These are phyloP conservation scores for Echeneis naucrates DNA, from an alignment of 2,797 vertebrate genomes.

Conservation along the genomic window DNA sequence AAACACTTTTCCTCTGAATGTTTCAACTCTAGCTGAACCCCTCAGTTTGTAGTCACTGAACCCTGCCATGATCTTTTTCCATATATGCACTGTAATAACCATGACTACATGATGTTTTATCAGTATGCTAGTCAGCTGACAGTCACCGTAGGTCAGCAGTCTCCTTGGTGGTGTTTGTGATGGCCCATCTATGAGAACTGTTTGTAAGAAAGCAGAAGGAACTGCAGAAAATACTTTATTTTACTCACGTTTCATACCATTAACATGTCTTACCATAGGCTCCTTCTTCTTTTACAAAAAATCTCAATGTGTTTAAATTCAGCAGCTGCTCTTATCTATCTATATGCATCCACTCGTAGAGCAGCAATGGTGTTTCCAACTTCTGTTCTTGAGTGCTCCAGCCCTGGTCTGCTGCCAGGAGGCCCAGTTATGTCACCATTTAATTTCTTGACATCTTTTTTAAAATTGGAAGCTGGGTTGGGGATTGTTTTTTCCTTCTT, in stretches of 20 bases:
- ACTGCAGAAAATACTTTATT: neutral
- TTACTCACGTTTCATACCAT: neutral
- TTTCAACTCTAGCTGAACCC: slow-evolving; percentile 42
- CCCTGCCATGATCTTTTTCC: slow-evolving; percentile 27
- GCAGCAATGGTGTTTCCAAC: slow-evolving; percentile 52
- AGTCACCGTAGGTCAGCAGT: slow-evolving; percentile 39
- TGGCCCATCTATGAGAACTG: slow-evolving; percentile 12
- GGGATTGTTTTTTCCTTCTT: slow-evolving; percentile 18
- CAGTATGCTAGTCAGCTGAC: slow-evolving; percentile 34
- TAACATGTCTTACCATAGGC: neutral
- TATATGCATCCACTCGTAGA: slow-evolving; percentile 3
- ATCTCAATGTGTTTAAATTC: slow-evolving; percentile 15
- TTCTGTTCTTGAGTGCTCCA: slow-evolving; percentile 63
- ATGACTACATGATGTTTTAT: slow-evolving; percentile 16
- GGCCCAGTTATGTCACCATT: slow-evolving; percentile 77
- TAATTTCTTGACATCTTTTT: slow-evolving; percentile 79
- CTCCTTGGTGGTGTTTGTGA: slow-evolving; percentile 14
- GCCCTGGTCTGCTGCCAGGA: slow-evolving; percentile 69
- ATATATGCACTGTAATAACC: slow-evolving; percentile 9
- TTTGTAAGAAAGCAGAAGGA: slow-evolving; percentile 30
- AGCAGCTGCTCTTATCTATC: neutral
- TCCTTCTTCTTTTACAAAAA: slow-evolving; percentile 16
- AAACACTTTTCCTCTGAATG: slow-evolving; percentile 26
- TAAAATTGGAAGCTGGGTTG: slow-evolving; percentile 56
- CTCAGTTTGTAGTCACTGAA: slow-evolving; percentile 14